Conservation (phyloP, 53 echinoderm and acorn worm species). For the Crossaster papposus region DNA sequence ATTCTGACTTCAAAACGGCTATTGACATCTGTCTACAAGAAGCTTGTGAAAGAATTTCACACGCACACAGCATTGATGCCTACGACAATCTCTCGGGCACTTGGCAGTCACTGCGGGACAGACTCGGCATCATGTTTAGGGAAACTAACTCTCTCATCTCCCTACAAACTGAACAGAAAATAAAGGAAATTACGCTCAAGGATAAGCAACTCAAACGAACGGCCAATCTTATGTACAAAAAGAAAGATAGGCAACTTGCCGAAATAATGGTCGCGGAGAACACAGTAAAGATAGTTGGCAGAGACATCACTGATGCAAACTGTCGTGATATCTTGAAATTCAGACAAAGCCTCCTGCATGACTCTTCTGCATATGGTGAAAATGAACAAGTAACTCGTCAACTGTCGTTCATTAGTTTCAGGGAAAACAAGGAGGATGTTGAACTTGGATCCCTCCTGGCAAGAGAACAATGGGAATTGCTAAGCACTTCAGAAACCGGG, state of each 20-base stretch:
- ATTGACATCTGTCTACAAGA: not conserved
- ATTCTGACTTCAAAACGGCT: not conserved
- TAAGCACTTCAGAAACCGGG: not conserved
- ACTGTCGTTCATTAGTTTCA: conserved; percentile 18
- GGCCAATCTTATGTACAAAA: not conserved
- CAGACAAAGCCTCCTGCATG: conserved; percentile 1
- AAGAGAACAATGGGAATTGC: not conserved
- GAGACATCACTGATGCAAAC: not conserved
- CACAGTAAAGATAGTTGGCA: not conserved
- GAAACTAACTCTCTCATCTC: not conserved
- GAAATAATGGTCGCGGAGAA: not conserved
- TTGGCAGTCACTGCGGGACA: not conserved
- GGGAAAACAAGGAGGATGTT: not conserved
- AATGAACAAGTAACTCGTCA: not conserved
- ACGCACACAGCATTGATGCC: not conserved
- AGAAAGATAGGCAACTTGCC: not conserved
- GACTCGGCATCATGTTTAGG: not conserved
- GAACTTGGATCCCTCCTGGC: not conserved
- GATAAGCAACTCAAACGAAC: not conserved
- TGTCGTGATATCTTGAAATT: not conserved
- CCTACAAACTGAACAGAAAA: not conserved
- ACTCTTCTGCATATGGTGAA: not conserved
- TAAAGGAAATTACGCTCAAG: not conserved
- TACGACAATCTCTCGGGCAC: not conserved
- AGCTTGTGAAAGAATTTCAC: not conserved